phyloP scores from a whole-genome alignment of 2,888 invertebrate genomes.

The Baronia brevicornis region DNA sequence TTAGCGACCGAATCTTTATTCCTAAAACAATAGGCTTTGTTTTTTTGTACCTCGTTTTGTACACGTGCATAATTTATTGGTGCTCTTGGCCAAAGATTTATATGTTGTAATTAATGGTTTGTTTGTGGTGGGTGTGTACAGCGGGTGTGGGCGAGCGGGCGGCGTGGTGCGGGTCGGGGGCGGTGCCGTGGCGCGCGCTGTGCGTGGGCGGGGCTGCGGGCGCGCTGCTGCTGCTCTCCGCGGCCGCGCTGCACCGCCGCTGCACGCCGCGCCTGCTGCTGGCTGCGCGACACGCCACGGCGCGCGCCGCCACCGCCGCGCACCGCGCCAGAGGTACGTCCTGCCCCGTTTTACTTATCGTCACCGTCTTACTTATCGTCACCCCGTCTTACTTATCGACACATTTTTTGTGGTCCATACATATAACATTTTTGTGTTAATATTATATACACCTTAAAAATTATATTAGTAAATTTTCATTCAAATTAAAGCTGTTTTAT shows the following conservation, averaged over 20 bases:
- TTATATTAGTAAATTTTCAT: neutral
- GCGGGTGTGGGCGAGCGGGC: constrained; percentile 11
- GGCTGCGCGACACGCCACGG: constrained; percentile 50
- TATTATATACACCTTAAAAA: neutral
- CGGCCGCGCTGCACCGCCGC: constrained; percentile 68
- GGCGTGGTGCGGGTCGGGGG: constrained; percentile 41
- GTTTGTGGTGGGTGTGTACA: neutral
- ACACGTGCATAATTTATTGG: neutral
- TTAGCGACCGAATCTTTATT: too few species aligned
- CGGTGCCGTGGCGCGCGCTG: constrained; percentile 76
- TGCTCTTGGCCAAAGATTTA: neutral
- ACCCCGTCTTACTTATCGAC: too few species aligned
- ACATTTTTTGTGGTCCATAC: neutral
- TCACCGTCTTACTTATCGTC: too few species aligned
- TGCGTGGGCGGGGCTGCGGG: constrained; percentile 67
- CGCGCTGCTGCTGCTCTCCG: constrained; percentile 61
- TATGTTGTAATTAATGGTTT: neutral
- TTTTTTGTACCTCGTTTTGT: neutral
- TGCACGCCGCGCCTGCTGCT: constrained; percentile 57
- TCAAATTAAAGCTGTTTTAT: too few species aligned
- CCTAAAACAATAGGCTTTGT: too few species aligned
- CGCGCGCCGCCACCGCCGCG: constrained; percentile 45
- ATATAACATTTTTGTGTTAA: neutral
- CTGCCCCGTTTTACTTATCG: too few species aligned
- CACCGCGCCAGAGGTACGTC: constrained; percentile 52